A percentile compares a stretch with the other conserved stretches of the same genome.
These are phyloP conservation scores for Agrilus cyanescens DNA, from an alignment of 2,888 invertebrate species.

Conservation along the genomic window DNA sequence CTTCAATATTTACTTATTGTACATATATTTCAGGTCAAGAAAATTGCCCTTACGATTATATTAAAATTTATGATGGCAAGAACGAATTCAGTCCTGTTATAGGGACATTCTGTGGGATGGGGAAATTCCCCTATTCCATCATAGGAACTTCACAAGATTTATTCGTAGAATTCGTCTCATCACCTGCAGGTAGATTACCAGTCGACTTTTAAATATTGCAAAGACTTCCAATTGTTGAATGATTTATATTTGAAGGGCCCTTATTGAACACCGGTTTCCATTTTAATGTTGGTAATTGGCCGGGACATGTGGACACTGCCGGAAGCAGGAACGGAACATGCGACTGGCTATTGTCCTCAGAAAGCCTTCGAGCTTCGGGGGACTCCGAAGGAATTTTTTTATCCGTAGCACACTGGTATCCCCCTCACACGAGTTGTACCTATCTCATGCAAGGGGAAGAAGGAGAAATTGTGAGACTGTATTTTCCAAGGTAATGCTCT, in stretches of 20 bases:
- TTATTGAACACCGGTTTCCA: constrained; percentile 86
- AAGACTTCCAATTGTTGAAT: neutral
- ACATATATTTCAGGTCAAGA: constrained; percentile 48
- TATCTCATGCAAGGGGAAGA: constrained; percentile 78
- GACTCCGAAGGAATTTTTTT: constrained; percentile 82
- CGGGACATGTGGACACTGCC: constrained; percentile 81
- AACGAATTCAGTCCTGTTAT: constrained; percentile 79
- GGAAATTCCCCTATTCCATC: constrained; percentile 87
- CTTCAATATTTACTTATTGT: too few relatives aligned
- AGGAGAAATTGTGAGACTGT: constrained; percentile 78
- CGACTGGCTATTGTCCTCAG: constrained; percentile 78
- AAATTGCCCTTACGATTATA: constrained; percentile 83
- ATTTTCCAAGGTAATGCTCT: constrained; percentile 85
- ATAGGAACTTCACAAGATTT: constrained; percentile 84
- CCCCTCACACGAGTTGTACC: constrained; percentile 84
- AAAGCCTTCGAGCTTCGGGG: constrained; percentile 63
- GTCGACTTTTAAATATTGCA: neutral
- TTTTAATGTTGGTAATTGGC: constrained; percentile 91
- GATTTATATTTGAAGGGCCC: constrained; percentile 44
- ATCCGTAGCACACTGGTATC: constrained; percentile 90
- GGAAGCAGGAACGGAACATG: constrained; percentile 78
- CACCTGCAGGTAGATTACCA: constrained; percentile 55
- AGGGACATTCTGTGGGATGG: constrained; percentile 86
- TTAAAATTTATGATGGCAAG: constrained; percentile 81
- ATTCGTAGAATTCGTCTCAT: constrained; percentile 81